Conservation (phyloP, 2,113 vertebrate genomes). For the Lutjanus erythropterus region DNA sequence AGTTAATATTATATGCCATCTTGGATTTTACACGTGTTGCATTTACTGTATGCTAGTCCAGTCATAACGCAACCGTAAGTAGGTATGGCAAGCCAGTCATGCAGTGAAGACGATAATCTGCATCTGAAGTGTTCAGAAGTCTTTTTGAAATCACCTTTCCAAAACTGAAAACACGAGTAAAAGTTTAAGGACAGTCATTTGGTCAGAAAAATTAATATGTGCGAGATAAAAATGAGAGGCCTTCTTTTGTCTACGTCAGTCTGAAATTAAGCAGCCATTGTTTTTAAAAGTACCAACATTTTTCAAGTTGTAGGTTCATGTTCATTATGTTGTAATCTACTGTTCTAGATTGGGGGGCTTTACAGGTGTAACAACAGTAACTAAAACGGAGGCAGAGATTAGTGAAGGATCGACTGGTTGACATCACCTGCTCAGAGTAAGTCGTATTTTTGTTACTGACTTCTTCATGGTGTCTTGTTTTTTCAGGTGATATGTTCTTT, state of each 20-base stretch:
- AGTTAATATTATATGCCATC: neutral
- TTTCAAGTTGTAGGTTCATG: neutral
- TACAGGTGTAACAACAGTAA: neutral
- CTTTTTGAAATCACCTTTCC: neutral
- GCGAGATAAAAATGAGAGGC: neutral
- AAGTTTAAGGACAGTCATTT: neutral
- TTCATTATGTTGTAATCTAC: neutral
- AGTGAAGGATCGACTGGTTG: neutral
- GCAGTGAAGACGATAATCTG: neutral
- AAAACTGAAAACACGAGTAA: neutral
- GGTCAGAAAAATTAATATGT: neutral
- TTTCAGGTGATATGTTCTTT: too few relatives aligned
- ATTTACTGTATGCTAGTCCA: neutral
- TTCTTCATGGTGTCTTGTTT: too few relatives aligned
- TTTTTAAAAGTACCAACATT: neutral
- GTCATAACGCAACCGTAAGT: neutral
- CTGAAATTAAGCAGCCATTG: neutral
- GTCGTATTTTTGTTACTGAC: too few relatives aligned
- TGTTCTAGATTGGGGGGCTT: neutral
- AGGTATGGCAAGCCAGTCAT: neutral
- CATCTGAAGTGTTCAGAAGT: neutral
- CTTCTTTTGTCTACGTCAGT: neutral
- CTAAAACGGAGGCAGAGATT: neutral
- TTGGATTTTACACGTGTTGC: neutral
- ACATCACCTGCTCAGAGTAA: neutral